Conservation (phyloP, 2,113 vertebrate genomes). For the Stigmatopora nigra region DNA sequence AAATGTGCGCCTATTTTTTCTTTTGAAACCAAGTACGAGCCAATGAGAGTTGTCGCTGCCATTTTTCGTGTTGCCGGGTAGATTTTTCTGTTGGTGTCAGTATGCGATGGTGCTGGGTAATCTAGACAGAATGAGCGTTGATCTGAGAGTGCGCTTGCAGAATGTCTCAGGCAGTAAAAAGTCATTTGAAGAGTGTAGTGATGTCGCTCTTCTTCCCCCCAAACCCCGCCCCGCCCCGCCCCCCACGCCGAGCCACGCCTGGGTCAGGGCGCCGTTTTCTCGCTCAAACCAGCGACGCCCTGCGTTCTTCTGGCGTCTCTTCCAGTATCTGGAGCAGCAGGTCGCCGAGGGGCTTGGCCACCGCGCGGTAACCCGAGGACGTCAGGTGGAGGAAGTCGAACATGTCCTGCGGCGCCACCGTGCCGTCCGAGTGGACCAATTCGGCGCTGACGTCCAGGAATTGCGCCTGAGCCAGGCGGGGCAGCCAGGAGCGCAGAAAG, state of each 20-base stretch:
- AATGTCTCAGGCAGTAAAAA: slow-evolving; percentile 13
- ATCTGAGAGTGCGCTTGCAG: slow-evolving; percentile 13
- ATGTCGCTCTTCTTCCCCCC: too few species aligned
- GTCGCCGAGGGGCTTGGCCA: slow-evolving; percentile 89
- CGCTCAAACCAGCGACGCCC: slow-evolving; percentile 83
- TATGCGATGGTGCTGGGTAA: not conserved
- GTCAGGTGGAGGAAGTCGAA: slow-evolving; percentile 98
- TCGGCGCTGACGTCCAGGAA: slow-evolving; percentile 80
- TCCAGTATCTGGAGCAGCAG: slow-evolving; percentile 96
- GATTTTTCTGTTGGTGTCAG: slow-evolving; percentile 11
- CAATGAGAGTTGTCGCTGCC: not conserved
- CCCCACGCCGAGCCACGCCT: slow-evolving; percentile 29
- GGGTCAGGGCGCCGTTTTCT: slow-evolving; percentile 14
- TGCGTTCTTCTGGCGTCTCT: slow-evolving; percentile 90
- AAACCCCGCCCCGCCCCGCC: too few species aligned
- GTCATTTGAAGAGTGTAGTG: slow-evolving; percentile 26
- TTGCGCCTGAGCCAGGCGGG: slow-evolving; percentile 78
- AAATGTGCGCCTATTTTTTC: not conserved
- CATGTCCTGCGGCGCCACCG: slow-evolving; percentile 89
- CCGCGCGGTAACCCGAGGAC: slow-evolving; percentile 76
- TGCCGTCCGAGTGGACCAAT: slow-evolving; percentile 91
- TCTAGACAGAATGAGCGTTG: not conserved
- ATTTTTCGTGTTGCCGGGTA: not conserved
- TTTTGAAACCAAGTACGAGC: not conserved
- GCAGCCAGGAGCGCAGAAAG: slow-evolving; percentile 77